Evolutionary conservation across 1,140 invertebrate species (phyloP).

Genomic region (Ips nitidus): DNA sequence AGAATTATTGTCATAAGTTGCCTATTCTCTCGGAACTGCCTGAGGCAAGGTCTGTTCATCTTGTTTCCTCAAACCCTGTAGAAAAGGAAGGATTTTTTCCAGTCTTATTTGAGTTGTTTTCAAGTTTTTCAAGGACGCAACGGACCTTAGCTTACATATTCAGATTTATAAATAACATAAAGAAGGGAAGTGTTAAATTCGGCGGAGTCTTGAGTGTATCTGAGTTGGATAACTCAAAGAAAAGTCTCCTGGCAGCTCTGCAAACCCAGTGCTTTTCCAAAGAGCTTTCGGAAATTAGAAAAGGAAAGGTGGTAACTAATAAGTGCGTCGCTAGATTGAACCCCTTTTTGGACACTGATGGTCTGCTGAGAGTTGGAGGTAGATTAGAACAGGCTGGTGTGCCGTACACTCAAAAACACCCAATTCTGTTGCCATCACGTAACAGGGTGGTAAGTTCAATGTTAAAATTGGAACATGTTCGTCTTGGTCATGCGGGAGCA

Average conservation of each 20-base stretch:
- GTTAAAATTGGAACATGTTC: conserved; percentile 20
- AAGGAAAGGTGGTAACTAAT: conserved; percentile 13
- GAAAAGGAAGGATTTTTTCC: background rate
- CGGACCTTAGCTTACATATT: background rate
- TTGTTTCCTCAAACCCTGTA: background rate
- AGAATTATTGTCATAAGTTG: background rate
- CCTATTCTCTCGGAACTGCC: background rate
- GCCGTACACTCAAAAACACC: conserved; percentile 32
- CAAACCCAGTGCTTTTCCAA: conserved; percentile 6
- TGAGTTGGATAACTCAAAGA: conserved; percentile 15
- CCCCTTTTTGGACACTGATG: conserved; percentile 34
- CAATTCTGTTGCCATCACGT: conserved; percentile 29
- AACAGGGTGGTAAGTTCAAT: conserved; percentile 16
- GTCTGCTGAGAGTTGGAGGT: conserved; percentile 42
- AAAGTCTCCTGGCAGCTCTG: conserved; percentile 1
- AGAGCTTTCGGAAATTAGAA: conserved; percentile 7
- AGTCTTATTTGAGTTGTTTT: background rate
- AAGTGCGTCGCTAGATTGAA: conserved; percentile 11
- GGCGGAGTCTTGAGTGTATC: background rate
- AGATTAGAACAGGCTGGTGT: conserved; percentile 38
- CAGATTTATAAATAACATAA: conserved; percentile 7
- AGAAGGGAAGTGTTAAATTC: background rate
- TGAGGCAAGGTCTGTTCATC: background rate
- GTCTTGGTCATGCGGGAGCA: conserved; percentile 26
- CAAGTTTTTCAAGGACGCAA: background rate